Percentiles rank a stretch among this genome's conserved stretches.
Evolutionary conservation across 2,113 vertebrate genomes (phyloP).

Genomic region (Tenebrosternarchus preto): DNA sequence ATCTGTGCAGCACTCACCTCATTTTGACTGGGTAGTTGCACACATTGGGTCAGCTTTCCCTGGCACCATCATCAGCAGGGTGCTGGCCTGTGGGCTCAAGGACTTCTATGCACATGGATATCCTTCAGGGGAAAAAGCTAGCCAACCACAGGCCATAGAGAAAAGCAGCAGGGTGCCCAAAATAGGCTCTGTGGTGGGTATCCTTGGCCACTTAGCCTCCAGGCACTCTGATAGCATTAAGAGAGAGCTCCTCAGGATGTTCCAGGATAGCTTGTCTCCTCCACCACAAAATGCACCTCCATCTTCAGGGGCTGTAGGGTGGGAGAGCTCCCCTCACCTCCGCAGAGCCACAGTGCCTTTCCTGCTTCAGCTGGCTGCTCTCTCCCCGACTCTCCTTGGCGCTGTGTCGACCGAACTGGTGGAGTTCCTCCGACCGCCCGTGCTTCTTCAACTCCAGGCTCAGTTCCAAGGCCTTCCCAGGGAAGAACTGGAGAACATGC

Average conservation of each 20-base stretch:
- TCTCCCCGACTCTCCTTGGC: constrained; percentile 86
- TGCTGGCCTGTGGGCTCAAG: constrained; percentile 90
- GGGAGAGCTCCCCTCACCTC: constrained; percentile 77
- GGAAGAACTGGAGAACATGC: constrained; percentile 88
- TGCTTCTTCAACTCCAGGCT: constrained; percentile 88
- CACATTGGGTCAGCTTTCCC: constrained; percentile 95
- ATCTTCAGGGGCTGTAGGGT: constrained; percentile 61
- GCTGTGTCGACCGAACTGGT: constrained; percentile 86
- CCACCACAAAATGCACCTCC: constrained; percentile 65
- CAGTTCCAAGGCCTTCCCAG: constrained; percentile 79
- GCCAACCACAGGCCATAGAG: constrained; percentile 62
- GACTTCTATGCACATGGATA: constrained; percentile 86
- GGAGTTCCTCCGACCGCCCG: constrained; percentile 80
- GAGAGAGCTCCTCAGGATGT: constrained; percentile 88
- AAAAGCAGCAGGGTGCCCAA: constrained; percentile 86
- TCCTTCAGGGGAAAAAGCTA: constrained; percentile 66
- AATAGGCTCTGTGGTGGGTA: constrained; percentile 91
- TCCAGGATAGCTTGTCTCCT: constrained; percentile 85
- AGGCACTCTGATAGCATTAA: constrained; percentile 90
- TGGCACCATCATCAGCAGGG: constrained; percentile 89
- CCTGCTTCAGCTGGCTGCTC: constrained; percentile 86
- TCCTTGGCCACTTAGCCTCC: constrained; percentile 86
- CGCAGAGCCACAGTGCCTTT: constrained; percentile 85
- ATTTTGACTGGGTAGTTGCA: constrained; percentile 97
- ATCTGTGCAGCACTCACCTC: constrained; percentile 91